These are phyloP conservation scores for Nudaria mundana DNA, from an alignment of 2,888 invertebrate genomes.

Conservation along the genomic window DNA sequence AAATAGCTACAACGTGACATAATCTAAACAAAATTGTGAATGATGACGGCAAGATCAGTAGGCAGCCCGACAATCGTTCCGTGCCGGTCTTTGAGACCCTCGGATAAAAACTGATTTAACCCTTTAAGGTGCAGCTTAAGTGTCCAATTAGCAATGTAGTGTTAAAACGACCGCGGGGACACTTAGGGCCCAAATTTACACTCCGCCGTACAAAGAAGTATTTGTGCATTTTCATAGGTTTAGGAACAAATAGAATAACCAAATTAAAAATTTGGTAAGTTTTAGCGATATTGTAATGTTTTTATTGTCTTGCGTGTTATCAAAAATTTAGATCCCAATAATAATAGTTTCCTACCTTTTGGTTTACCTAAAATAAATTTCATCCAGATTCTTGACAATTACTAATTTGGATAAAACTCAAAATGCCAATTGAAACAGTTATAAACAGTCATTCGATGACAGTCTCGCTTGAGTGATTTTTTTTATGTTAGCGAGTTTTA, in stretches of 20 bases:
- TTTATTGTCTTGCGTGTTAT: too few species aligned
- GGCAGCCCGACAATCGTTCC: conserved; percentile 33
- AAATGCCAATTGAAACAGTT: too few species aligned
- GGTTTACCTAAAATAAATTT: too few species aligned
- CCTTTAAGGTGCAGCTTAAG: conserved; percentile 63
- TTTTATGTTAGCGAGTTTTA: too few species aligned
- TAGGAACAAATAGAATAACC: conserved; percentile 31
- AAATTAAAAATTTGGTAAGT: not conserved
- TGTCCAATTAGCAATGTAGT: conserved; percentile 76
- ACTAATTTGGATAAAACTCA: too few species aligned
- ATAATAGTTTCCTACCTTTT: too few species aligned
- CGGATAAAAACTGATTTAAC: conserved; percentile 74
- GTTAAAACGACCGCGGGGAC: conserved; percentile 78
- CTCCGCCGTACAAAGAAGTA: conserved; percentile 66
- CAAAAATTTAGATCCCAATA: too few species aligned
- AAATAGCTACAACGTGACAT: conserved; percentile 12
- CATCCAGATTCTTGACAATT: too few species aligned
- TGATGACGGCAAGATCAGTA: conserved; percentile 38
- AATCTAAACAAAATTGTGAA: conserved; percentile 19
- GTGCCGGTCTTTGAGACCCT: conserved; percentile 51
- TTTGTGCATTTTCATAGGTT: conserved; percentile 58
- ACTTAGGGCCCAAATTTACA: conserved; percentile 72
- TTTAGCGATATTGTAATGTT: too few species aligned
- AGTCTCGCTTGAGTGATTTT: too few species aligned
- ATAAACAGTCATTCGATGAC: too few species aligned